Evolutionary conservation across 2,888 invertebrate genomes (phyloP).

Genomic region (Andrena camellia): DNA sequence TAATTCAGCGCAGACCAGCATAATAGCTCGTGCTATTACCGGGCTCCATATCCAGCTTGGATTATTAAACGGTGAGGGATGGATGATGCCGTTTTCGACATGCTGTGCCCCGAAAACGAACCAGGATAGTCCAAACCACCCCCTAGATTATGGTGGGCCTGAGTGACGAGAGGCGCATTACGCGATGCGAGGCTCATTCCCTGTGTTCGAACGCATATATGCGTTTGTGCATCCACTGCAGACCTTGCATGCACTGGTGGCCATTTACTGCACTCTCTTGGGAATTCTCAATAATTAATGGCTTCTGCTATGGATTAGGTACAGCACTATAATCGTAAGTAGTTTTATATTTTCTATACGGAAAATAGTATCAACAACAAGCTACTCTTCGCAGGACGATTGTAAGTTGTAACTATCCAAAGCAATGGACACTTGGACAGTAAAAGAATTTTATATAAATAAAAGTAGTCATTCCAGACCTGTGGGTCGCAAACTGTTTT

Average conservation of each 20-base stretch:
- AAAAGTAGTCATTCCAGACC: too few species aligned
- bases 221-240: neutral
- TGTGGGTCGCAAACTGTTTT: too few species aligned
- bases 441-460: too few species aligned
- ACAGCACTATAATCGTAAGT: too few species aligned
- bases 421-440: too few species aligned
- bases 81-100: slow-evolving; percentile 39
- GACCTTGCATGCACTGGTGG: neutral
- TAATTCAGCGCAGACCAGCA: neutral
- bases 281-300: slow-evolving; percentile 37
- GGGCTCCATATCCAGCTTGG: neutral
- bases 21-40: neutral
- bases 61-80: slow-evolving; percentile 21
- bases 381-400: too few species aligned
- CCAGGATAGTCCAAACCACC: slow-evolving; percentile 30
- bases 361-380: too few species aligned
- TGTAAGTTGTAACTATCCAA: too few species aligned
- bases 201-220: neutral
- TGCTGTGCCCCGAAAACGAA: slow-evolving; percentile 28
- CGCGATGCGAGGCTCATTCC: slow-evolving; percentile 11
- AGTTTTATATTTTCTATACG: too few species aligned
- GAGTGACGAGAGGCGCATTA: slow-evolving; percentile 21
- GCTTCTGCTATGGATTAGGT: neutral
- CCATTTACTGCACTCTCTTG: slow-evolving; percentile 9
- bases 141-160: slow-evolving; percentile 34